Base-by-base conservation (phyloP, 2,113 vertebrate species). In the Psammodynastes pulverulentus region DNA sequence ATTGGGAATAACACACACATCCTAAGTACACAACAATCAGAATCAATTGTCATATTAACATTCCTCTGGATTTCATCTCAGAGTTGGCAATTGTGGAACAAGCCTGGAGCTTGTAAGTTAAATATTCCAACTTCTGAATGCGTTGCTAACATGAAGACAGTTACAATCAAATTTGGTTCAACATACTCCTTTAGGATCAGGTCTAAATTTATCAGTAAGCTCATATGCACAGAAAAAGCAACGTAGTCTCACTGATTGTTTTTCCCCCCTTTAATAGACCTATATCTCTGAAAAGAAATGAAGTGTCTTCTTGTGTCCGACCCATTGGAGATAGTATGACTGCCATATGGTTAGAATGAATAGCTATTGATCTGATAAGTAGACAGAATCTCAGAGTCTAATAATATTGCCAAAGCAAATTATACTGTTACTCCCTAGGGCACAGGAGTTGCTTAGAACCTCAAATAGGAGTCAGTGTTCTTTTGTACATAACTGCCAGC, bases 181-280 rank as follows among this genome's bases (percentile, higher is more conserved):
- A 72, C 5, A 72, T 72, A 72, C 5, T 34, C n/a, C n/a, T 34
- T 72, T 34, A 15, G 13, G 67, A 34, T 72, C 67, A 34, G 13
- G 34, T 72, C 13, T 96, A 92, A 96, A 95, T 89, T 93, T 93
- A 90, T 46, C 89, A 79, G 46, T 89, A 93, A 94, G 91, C 87
- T 95, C 87, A 56, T 94, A 93, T 91, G 94, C 91, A 90, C 52
- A 91, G n/a, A 34, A 5, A 72, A 72, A 72, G 2, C 86, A 86
- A 92, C 84, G 90, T 56, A 92, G 24, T 92, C 46, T 48, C 93
- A 89, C 19, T 0, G 1, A 54, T 23, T 54, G 53, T 5, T 54
- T 15, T 2, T 1, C 2, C 19, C 53, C 1, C 29, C 29, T 86
- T 86, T 87, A 87, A 29, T 51, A 87, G 29, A 52, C 19, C 29